Evolutionary conservation across 1,140 invertebrate species (phyloP), one percentile per base, ranked within the genome.

Genomic region (Zaprionus taronus): DNA sequence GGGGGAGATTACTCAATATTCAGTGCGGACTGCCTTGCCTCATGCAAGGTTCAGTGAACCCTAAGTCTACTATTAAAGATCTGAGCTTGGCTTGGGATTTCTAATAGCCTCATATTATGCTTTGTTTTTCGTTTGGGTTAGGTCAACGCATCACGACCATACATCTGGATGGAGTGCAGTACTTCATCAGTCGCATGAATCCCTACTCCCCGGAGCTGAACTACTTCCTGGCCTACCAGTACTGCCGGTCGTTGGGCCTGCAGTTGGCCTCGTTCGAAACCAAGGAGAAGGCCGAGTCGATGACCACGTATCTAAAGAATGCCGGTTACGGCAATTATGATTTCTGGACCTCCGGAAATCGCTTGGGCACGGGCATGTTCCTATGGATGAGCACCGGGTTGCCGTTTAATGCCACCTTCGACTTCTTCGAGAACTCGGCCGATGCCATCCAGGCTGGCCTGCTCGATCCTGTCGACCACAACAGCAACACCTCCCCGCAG

Each of bases 341-440:
- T 91, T 97, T 97, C 93, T 98, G 97, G 97, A 97, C 97, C 70
- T 97, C 97, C 61, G 97, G 97, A 51, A 98, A 98, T 93, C 95
- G 96, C 77, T 93, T 97, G 55, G 97, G 97, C 44, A 97, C 96
- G 7, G 95, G 96, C 84, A 97, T 97, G 96, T 96, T 96, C 93
- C 93, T 97, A 41, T 98, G 97, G 97, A 97, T 97, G 96, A 97
- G 96, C 89, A 97, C 96, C 36, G 97, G 97, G 9, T 92, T 97
- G 57, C 96, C 97, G 38, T 97, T 97, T 93, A 98, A 98, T 93
- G 95, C 96, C 5, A 97, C 96, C 11, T 97, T 97, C 93, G 96
- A 97, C 93, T 96, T 96, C 91, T 96, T 97, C 95, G 93, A 95
- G 79, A 94, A 95, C 20, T 87, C 91, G 61, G 87, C 94, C 72